These are phyloP conservation scores for Cossypha caffra DNA, from an alignment of 2,797 vertebrate species.

Conservation along the genomic window DNA sequence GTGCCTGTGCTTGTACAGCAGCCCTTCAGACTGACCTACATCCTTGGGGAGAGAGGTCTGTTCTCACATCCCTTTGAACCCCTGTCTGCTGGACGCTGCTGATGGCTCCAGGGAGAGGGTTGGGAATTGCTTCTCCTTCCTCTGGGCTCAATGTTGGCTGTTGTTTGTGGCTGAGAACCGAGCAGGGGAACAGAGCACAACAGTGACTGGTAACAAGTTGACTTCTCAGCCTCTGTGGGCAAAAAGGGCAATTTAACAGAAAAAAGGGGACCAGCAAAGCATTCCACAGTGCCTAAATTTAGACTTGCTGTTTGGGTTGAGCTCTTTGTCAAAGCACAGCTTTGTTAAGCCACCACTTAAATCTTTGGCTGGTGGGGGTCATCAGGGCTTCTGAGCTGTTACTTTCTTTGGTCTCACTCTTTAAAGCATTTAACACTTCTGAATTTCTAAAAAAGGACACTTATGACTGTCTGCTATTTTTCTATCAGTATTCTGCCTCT, in stretches of 20 bases:
- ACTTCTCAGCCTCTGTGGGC: neutral
- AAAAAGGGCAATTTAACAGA: neutral
- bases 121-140: neutral
- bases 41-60: neutral
- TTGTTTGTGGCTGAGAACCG: accelerated
- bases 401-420: neutral
- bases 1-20: neutral
- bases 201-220: neutral
- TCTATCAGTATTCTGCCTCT: neutral
- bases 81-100: neutral
- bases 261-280: neutral
- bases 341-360: conserved; percentile 1
- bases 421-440: neutral
- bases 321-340: neutral
- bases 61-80: neutral
- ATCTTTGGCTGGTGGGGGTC: neutral
- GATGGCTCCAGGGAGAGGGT: neutral
- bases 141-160: neutral
- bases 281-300: neutral
- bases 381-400: neutral
- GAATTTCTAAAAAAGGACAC: neutral
- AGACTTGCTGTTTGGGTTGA: neutral
- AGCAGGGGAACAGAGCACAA: neutral
- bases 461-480: neutral
- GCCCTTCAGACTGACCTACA: neutral